Conservation (phyloP, 1,140 invertebrate species). For the Lamellibrachia luymesi region DNA sequence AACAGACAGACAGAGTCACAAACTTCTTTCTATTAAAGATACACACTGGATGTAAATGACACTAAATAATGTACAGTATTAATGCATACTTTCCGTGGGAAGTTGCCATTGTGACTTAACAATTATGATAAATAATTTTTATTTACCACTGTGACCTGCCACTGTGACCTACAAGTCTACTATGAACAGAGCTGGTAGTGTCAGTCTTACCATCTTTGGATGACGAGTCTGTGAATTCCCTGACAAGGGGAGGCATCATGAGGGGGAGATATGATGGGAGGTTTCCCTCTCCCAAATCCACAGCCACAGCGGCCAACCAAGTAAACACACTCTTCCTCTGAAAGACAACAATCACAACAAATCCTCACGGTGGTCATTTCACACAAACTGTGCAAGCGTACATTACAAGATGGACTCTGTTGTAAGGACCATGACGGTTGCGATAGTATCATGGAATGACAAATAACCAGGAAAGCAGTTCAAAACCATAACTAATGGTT, state of each 20-base stretch:
- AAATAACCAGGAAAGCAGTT: no score
- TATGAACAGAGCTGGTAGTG: no score
- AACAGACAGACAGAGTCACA: no score
- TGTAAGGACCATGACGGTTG: not conserved
- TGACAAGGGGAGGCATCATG: conserved; percentile 67
- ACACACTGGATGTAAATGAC: no score
- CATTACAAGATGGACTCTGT: not conserved
- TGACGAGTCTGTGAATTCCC: conserved; percentile 59
- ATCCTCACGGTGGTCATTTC: not conserved
- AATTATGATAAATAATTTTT: not conserved
- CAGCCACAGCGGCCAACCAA: conserved; percentile 68
- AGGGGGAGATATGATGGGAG: conserved; percentile 61
- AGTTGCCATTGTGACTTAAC: not conserved
- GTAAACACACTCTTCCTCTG: conserved; percentile 71
- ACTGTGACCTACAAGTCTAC: no score
- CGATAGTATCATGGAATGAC: no score
- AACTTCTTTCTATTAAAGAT: no score
- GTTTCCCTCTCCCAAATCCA: conserved; percentile 62
- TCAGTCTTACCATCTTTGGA: conserved; percentile 33
- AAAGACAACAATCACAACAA: conserved; percentile 29
- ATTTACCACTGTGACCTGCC: not conserved
- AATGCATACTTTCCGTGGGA: not conserved
- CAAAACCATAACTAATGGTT: no score
- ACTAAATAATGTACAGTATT: no score
- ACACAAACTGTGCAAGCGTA: not conserved